A percentile compares a stretch with the other conserved stretches of the same genome.
Conservation (phyloP, 2,113 vertebrate genomes). For the Oophaga pumilio region DNA sequence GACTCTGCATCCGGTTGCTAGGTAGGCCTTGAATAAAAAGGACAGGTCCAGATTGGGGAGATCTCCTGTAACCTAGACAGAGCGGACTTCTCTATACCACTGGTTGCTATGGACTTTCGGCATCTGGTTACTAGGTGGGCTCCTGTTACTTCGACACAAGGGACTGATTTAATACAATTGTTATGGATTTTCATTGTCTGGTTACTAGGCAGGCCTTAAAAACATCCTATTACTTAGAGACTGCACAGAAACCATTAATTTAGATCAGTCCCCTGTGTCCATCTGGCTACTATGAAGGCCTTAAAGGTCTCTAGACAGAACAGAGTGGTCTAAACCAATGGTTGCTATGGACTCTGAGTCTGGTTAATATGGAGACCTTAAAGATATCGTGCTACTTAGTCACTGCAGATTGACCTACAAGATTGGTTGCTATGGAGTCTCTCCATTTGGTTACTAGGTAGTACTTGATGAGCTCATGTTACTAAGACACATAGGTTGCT, state of each 20-base stretch:
- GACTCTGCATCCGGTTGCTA: background rate
- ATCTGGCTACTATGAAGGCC: background rate
- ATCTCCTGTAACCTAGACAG: too few relatives aligned
- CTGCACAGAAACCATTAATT: background rate
- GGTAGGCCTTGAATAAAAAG: background rate
- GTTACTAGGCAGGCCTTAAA: background rate
- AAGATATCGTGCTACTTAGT: background rate
- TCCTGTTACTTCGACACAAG: background rate
- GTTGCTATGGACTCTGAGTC: background rate
- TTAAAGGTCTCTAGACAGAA: background rate
- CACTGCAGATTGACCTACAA: background rate
- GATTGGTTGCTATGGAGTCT: background rate
- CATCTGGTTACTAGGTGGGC: background rate
- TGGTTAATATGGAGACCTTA: background rate
- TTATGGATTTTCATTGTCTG: background rate
- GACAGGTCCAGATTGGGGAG: background rate
- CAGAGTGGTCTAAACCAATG: background rate
- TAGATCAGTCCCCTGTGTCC: background rate
- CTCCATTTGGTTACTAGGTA: background rate
- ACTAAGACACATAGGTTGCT: too few relatives aligned
- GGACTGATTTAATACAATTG: background rate
- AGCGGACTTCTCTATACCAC: background rate
- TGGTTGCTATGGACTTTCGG: background rate
- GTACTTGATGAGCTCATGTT: background rate
- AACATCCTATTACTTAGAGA: background rate